Base-by-base conservation (phyloP, 2,888 invertebrate species). In the Erebia palarica region DNA sequence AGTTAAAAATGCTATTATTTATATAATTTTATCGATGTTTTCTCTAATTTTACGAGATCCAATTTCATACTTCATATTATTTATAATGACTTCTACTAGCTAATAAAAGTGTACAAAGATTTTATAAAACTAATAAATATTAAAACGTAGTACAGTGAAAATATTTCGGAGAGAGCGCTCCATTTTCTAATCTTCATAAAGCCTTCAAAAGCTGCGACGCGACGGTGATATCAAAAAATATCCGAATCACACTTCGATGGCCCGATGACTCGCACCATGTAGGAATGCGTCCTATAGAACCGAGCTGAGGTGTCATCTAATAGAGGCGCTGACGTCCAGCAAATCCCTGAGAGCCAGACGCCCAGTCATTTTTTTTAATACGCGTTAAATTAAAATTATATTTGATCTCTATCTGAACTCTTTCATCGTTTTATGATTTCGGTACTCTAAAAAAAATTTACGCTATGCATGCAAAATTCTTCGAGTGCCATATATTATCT, bases 161-260 rank as follows among this genome's bases (percentile, higher is more conserved):
- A 72, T 72, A 64, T 73, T 73, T 70, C 61, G 73, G 70, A 75
- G 76, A 81, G 80, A 78, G 84, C 84, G 86, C 87, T 90, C 86
- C 82, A 87, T 89, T 89, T 86, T 51, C 81, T 90, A 89, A 90
- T 90, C 89, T 88, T 84, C 85, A 87, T 86, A 89, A 90, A 88
- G 83, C 86, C 88, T 86, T 89, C 86, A 85, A 82, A 84, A 78
- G 77, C 77, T 81, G 78, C 87, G 87, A 86, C 86, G 85, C 87
- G 87, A 87, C 86, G 85, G 84, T 83, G 83, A 85, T 88, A 89
- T 86, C 84, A 81, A 84, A 55, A 84, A 83, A 82, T 80, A 79
- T 79, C 71, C 76, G 76, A 77, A 79, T 75, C 83, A 79, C 81
- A 75, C 72, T 77, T 72, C 75, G 77, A 75, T 68, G 67, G 59